Evolutionary conservation across 2,797 vertebrate genomes (phyloP), one percentile per base, ranked within the genome.

Genomic region (Eurystomus glaucurus): DNA sequence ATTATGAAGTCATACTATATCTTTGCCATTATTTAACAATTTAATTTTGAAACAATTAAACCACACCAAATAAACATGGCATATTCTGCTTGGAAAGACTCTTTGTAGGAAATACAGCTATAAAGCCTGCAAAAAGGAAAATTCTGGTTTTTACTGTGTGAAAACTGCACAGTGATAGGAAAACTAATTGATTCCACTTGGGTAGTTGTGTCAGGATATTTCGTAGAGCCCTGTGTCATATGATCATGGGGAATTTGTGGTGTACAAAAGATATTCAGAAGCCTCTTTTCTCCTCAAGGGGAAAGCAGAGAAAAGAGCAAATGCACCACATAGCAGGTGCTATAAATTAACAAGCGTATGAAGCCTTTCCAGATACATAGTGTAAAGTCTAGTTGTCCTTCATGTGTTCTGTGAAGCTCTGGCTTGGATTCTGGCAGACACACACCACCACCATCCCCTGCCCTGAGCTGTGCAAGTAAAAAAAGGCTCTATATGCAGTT

Each of bases 21-120:
- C 20, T 66, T 77, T 35, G 12, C 12, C 70, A 12, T 64, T 83
- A 45, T 39, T 37, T 82, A 70, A 25, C 5, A 1, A 62, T 80
- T 57, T 68, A 55, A 64, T 83, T 93, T 89, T 66, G 29, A 85
- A 91, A 46, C 20, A 80, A 62, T n/a, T 70, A 31, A 39, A 70
- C 1, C 46, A 55, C 26, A 78, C 17, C 13, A 80, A 55, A 41
- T 52, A 82, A 86, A 31, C 18, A 39, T 2, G 3, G 28, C 3
- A 4, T 61, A 23, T 85, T 72, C 39, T 61, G 14, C 22, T 69
- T 87, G 70, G 70, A 75, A 88, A 75, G 84, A 26, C 4, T 60
- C 20, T 5, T 58, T 84, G 10, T 78, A 75, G 68, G 28, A 91
- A 91, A 60, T 76, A 55, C 0, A 0, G 10, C 9, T 66, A 18